Evolutionary conservation across 1,140 invertebrate species (phyloP).

Genomic region (Diorhabda sublineata): DNA sequence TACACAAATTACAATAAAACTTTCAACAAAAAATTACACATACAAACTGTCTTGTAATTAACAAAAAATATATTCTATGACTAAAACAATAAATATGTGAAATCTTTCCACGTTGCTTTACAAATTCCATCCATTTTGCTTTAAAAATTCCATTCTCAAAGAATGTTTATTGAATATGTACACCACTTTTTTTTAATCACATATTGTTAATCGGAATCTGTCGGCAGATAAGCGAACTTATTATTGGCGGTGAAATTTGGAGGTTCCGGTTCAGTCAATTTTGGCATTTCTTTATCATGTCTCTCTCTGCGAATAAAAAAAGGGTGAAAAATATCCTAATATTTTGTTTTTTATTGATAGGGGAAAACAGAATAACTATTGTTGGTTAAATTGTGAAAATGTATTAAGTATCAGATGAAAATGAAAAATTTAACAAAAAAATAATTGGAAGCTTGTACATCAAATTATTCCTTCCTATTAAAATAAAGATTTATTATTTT

Average conservation of each 20-base stretch:
- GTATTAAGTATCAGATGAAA: no score
- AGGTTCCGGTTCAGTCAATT: conserved; percentile 42
- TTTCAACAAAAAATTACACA: conserved; percentile 31
- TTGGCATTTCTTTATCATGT: conserved; percentile 42
- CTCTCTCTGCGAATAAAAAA: conserved; percentile 34
- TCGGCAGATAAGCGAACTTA: conserved; percentile 47
- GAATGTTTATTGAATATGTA: conserved; percentile 21
- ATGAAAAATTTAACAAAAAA: no score
- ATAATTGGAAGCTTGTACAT: no score
- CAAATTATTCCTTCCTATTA: neutral
- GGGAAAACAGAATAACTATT: no score
- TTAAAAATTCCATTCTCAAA: conserved; percentile 17
- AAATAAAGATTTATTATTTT: no score
- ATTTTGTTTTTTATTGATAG: no score
- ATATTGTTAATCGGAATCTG: conserved; percentile 31
- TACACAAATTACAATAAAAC: conserved; percentile 30
- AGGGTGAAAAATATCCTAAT: neutral
- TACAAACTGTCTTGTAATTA: conserved; percentile 30
- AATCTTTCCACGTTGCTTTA: conserved; percentile 9
- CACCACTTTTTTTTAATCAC: conserved; percentile 15
- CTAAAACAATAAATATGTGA: conserved; percentile 37
- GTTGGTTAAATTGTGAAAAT: no score
- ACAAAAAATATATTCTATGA: conserved; percentile 32
- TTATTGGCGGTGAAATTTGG: conserved; percentile 42
- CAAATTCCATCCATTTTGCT: conserved; percentile 15